Evolutionary conservation across 2,113 vertebrate genomes (phyloP).

Genomic region (Myotis yumanensis): DNA sequence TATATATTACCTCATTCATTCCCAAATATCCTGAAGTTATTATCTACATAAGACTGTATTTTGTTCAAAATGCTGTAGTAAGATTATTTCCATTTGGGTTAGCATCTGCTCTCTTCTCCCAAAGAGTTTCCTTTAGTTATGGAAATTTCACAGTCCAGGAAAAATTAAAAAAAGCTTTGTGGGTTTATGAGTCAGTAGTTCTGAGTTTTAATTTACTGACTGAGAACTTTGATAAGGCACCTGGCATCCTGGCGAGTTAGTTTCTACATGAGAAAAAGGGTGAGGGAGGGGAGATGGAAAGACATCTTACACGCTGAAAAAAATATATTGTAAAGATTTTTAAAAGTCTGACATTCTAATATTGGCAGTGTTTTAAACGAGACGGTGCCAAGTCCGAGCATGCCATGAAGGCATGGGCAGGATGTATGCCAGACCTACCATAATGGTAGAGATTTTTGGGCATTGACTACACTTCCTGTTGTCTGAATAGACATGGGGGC

Average conservation of each 20-base stretch:
- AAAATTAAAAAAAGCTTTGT: slow-evolving; percentile 1
- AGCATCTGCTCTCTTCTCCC: slow-evolving; percentile 55
- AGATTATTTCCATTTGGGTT: slow-evolving; percentile 53
- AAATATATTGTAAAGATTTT: slow-evolving; percentile 40
- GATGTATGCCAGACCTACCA: slow-evolving; percentile 47
- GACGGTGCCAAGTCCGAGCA: slow-evolving; percentile 16
- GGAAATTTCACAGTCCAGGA: slow-evolving; percentile 42
- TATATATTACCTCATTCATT: slow-evolving; percentile 37
- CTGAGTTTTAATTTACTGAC: slow-evolving; percentile 9
- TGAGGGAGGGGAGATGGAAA: background rate
- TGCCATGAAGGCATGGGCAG: slow-evolving; percentile 27
- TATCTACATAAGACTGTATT: background rate
- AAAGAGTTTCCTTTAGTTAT: slow-evolving; percentile 58
- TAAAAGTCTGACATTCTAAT: background rate
- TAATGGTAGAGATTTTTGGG: slow-evolving; percentile 49
- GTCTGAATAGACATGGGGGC: slow-evolving; percentile 65
- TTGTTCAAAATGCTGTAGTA: slow-evolving; percentile 18
- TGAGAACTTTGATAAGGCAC: slow-evolving; percentile 17
- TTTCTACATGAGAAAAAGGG: slow-evolving; percentile 14
- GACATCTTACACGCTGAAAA: background rate
- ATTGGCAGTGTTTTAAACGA: background rate
- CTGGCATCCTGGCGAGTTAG: background rate
- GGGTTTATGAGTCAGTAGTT: background rate
- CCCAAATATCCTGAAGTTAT: background rate
- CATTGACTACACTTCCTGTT: slow-evolving; percentile 70